Base-by-base conservation (phyloP, 2,888 invertebrate genomes). In the Zele albiditarsus region DNA sequence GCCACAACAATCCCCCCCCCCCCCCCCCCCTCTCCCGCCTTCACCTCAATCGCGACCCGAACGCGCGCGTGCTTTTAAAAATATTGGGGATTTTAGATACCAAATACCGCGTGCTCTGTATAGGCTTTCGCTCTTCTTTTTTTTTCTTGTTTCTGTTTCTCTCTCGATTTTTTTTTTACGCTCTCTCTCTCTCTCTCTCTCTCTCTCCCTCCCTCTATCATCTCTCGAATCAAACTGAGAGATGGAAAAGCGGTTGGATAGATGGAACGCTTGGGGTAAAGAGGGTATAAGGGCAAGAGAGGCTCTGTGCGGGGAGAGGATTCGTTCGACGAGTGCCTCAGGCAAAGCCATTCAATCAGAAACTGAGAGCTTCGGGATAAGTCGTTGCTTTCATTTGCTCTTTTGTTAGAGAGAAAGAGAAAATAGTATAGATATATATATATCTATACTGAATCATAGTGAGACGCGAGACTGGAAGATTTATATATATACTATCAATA, bases 71-170 rank as follows among this genome's bases (percentile, higher is more conserved):
- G 89, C 89, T 89, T 89, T 89, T 89, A 89, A 89, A 89, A 89
- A 89, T 89, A 89, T 89, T 89, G 89, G 87, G 84, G 88, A 89
- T 89, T 88, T 87, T 84, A 86, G 87, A 89, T 89, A 89, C 84
- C 85, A 83, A 85, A 82, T 82, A 82, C 82, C 80, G 81, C 82
- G 82, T 80, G 75, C 77, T 78, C 80, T 78, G 8, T 2, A 53
- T 20, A 20, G 4, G 20, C 23, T 76, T 79, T 78, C 78, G 80
- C 78, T 77, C 75, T 78, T 81, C 77, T 53, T 8, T 53, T 20
- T 23, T 8, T 53, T 53, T 53, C 2, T 23, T 20, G 4, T 20
- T 53, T n/a, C 20, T 53, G 1, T 20, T 53, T 8, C 20, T 6
- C 46, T 71, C 71, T 76, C 71, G 66, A 4, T 46, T 46, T 46